Base-by-base conservation (phyloP, 2,888 invertebrate genomes). In the Eumacrocentrus americanus region DNA sequence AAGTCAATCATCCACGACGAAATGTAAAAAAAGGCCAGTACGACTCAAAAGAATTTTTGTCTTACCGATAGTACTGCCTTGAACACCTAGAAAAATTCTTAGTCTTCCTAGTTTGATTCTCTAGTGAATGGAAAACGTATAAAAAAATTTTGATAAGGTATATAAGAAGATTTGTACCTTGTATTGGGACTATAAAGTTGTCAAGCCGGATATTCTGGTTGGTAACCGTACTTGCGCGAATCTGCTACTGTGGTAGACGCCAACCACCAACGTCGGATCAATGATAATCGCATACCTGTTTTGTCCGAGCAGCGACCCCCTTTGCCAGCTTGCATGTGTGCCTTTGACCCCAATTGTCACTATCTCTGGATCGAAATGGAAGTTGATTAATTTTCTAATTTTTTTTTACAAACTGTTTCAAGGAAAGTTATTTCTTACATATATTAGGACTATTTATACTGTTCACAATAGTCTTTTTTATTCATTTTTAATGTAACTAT, bases 201-300 rank as follows among this genome's bases (percentile, higher is more conserved):
- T 50, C 38, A 18, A 18, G 25, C 25, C 29, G 29, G 34, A 50
- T 57, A 57, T 57, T 50, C 29, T 11, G n/a, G 35, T 57, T 40
- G 34, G n/a, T 52, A 46, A 52, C 29, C 35, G 56, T 47, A 58
- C 25, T 46, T 58, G 46, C 52, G 52, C 44, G 46, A 3, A 46
- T 44, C 44, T 34, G 29, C 20, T 23, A 46, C 35, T 20, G 37
- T 46, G 44, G 54, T 34, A 34, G 40, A 54, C 2, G 44, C 20
- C 29, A 34, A 54, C 52, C 40, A 38, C 52, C 25, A 25, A 38
- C 34, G n/a, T n/a, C 34, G 34, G 54, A 60, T 60, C 60, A 54
- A 60, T 60, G 55, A 59, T 54, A 54, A 59, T 59, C 53, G 54
- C 46, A 40, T 59, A 59, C 54, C 58, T 58, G 59, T 59, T 59